Conservation (phyloP, 2,888 invertebrate genomes). For the Nemotelus nigrinus region DNA sequence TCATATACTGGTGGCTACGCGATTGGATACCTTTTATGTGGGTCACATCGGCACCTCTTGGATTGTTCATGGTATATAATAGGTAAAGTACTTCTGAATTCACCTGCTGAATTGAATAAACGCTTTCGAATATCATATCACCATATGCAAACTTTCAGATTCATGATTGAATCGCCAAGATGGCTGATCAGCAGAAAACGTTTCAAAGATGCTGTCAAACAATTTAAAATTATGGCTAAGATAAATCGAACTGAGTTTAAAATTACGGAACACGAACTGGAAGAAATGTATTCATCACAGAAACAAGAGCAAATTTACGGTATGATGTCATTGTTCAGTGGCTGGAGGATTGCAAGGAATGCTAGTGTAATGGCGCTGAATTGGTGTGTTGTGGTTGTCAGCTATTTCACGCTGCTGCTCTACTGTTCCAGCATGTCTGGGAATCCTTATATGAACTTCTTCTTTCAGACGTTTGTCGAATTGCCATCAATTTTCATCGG, state of each 20-base stretch:
- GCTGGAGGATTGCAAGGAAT: slow-evolving; percentile 68
- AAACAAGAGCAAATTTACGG: slow-evolving; percentile 65
- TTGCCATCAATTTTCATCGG: slow-evolving; percentile 72
- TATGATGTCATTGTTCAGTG: slow-evolving; percentile 69
- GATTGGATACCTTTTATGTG: slow-evolving; percentile 67
- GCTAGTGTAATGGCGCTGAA: slow-evolving; percentile 68
- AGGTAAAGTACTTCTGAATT: slow-evolving; percentile 12
- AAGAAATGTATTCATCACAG: slow-evolving; percentile 62
- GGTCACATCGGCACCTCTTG: slow-evolving; percentile 66
- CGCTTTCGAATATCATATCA: neutral
- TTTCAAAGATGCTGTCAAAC: slow-evolving; percentile 65
- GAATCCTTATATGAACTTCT: slow-evolving; percentile 74
- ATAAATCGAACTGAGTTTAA: slow-evolving; percentile 66
- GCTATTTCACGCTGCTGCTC: slow-evolving; percentile 68
- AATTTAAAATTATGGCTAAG: slow-evolving; percentile 68
- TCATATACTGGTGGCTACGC: slow-evolving; percentile 66
- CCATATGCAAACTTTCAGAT: slow-evolving; percentile 61
- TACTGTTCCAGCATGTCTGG: slow-evolving; percentile 69
- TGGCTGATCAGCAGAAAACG: slow-evolving; percentile 71
- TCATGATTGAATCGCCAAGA: slow-evolving; percentile 72
- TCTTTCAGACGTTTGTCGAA: slow-evolving; percentile 72
- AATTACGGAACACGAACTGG: slow-evolving; percentile 63
- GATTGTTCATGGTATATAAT: slow-evolving; percentile 41
- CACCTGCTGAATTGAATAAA: neutral
- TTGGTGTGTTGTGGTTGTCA: slow-evolving; percentile 68